Conservation (phyloP, 2,113 vertebrate genomes). For the Oenanthe oenanthe region DNA sequence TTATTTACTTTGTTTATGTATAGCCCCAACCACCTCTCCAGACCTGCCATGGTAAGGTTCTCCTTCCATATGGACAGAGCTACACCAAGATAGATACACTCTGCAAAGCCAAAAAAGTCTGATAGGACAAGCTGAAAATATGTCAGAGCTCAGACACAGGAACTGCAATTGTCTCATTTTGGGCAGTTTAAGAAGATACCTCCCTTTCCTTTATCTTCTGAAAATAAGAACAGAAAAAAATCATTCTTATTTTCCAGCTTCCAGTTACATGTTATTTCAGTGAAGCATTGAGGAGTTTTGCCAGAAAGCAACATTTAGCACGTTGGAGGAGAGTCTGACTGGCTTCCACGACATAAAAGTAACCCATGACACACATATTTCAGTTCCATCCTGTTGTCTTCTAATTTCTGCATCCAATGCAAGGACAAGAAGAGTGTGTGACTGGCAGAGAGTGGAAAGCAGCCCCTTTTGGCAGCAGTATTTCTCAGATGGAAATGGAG, state of each 20-base stretch:
- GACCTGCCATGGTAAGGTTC: rapidly evolving
- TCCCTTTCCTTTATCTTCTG: not conserved
- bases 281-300: not conserved
- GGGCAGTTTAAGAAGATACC: not conserved
- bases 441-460: not conserved
- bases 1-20: not conserved
- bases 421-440: not conserved
- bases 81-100: not conserved
- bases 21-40: not conserved
- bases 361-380: not conserved
- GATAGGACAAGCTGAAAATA: not conserved
- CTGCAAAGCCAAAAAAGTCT: not conserved
- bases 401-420: not conserved
- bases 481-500: not conserved
- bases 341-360: not conserved
- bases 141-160: not conserved
- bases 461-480: not conserved
- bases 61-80: not conserved
- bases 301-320: not conserved
- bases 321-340: not conserved
- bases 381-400: not conserved
- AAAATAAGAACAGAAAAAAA: not conserved
- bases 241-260: not conserved
- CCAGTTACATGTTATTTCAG: not conserved
- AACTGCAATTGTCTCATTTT: not conserved